phyloP scores from a whole-genome alignment of 2,113 vertebrate species.

The Apteryx mantelli region DNA sequence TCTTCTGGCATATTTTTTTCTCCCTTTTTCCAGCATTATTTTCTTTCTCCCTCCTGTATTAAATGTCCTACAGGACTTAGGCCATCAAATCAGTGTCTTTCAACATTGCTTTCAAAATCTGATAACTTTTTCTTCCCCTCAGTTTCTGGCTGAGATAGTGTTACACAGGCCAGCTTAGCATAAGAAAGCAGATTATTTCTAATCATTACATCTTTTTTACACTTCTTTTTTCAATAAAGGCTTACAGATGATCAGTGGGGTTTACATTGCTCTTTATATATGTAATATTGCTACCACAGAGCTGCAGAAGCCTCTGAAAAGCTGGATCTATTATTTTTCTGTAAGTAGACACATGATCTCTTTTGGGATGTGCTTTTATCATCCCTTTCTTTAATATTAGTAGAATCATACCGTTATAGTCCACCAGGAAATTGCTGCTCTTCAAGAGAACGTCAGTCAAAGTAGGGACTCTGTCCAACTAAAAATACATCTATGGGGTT shows the following conservation, averaged over 20 bases:
- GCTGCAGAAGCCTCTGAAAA: neutral
- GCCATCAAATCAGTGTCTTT: neutral
- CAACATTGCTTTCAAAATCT: neutral
- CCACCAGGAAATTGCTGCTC: neutral
- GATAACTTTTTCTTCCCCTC: neutral
- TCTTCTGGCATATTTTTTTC: neutral
- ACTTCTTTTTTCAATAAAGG: neutral
- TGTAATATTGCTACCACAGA: neutral
- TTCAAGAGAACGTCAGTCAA: neutral
- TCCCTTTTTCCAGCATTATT: neutral
- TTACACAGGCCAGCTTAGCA: neutral
- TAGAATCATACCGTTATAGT: neutral
- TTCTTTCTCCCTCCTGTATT: neutral
- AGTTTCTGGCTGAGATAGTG: neutral
- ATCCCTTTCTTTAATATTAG: neutral
- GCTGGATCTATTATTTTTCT: neutral
- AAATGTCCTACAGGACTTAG: neutral
- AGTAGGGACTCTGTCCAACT: neutral
- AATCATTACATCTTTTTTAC: neutral
- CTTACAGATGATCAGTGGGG: neutral
- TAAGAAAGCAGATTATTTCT: neutral
- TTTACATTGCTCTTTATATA: neutral
- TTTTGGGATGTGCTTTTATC: neutral
- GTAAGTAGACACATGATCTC: too few species aligned
- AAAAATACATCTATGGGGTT: neutral